These are phyloP conservation scores for Diachrysia chrysitis DNA, from an alignment of 2,888 invertebrate species.

Conservation along the genomic window DNA sequence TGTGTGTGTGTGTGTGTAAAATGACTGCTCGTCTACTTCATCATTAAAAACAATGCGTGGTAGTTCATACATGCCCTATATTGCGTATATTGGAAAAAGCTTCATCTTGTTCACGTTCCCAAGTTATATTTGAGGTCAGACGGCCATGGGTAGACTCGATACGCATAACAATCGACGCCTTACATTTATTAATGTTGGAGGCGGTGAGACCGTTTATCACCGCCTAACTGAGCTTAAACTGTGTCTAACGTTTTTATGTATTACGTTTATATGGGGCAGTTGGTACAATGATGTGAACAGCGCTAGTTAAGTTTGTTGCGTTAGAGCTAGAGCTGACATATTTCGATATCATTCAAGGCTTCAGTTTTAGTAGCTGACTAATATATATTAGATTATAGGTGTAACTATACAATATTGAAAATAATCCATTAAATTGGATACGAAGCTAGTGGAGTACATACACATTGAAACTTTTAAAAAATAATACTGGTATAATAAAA, in stretches of 20 bases:
- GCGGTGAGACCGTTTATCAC: constrained; percentile 11
- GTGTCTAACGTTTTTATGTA: constrained; percentile 3
- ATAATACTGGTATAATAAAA: no score
- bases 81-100: background rate
- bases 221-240: constrained; percentile 15
- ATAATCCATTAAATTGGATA: no score
- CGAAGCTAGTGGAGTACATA: no score
- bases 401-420: no score
- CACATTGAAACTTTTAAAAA: no score
- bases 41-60: constrained; percentile 6
- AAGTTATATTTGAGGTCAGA: background rate
- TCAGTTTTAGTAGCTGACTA: no score
- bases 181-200: constrained; percentile 15
- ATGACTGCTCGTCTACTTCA: background rate
- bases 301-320: background rate
- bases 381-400: no score
- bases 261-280: constrained; percentile 13
- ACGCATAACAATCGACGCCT: constrained; percentile 10
- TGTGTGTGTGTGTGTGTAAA: no score
- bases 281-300: background rate
- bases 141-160: constrained; percentile 2
- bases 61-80: background rate
- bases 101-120: background rate
- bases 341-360: background rate
- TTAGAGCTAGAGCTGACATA: background rate